Evolutionary conservation across 2,888 invertebrate genomes (phyloP).

Genomic region (Seira ritae): DNA sequence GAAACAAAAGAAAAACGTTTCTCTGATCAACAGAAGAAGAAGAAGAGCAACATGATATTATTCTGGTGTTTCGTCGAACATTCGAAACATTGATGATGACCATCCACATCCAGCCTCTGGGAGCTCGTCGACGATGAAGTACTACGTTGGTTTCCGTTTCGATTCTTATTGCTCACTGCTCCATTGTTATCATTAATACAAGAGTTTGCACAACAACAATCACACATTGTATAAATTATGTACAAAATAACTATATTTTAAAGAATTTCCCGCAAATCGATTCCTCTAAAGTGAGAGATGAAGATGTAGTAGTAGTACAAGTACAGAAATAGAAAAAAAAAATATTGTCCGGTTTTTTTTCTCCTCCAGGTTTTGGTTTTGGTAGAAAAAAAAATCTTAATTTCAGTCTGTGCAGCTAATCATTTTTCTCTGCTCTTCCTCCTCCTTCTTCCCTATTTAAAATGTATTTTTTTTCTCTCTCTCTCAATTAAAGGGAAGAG

Average conservation of each 20-base stretch:
- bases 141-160: too few relatives aligned
- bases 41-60: too few relatives aligned
- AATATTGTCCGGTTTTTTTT: not conserved
- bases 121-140: too few relatives aligned
- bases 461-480: not conserved
- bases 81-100: too few relatives aligned
- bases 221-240: not conserved
- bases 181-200: not conserved
- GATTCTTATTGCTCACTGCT: not conserved
- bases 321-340: constrained; percentile 3
- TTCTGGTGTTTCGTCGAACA: too few relatives aligned
- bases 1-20: too few relatives aligned
- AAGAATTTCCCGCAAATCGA: too few relatives aligned
- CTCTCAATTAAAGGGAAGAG: not conserved
- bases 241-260: too few relatives aligned
- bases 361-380: not conserved
- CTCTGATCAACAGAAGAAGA: too few relatives aligned
- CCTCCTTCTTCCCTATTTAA: not conserved
- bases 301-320: not conserved
- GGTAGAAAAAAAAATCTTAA: not conserved
- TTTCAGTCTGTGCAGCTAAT: not conserved
- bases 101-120: too few relatives aligned
- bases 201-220: not conserved
- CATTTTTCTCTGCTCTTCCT: not conserved
- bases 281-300: too few relatives aligned